Evolutionary conservation across 1,140 invertebrate genomes (phyloP), one percentile per base, ranked within the genome.

Genomic region (Heterodera schachtii): DNA sequence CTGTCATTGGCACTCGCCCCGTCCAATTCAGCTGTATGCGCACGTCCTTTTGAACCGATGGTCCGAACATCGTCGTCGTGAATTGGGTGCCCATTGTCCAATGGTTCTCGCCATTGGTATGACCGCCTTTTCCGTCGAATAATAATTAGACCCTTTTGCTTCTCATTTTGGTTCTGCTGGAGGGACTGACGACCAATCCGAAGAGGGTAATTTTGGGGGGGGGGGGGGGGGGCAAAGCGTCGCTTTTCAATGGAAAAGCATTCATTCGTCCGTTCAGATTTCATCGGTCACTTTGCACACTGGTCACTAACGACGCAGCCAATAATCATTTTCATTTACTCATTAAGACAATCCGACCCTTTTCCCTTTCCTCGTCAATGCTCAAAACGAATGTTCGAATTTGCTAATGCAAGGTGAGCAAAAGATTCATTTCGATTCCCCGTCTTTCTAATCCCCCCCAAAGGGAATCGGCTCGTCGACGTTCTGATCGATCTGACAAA

Each of bases 321-420:
- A 64, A 64, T 5, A 5, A 11, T 19, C 57, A 64, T 64, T 19
- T 64, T 64, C 57, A 16, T 64, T 64, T 2, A 3, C 7, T 31
- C 31, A 11, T 64, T 64, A 64, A 85, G 84, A 86, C 52, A 75
- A 81, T 47, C 75, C 13, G 73, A 60, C 31, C 64, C 86, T 73
- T 64, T 70, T 21, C 19, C 64, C 47, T 9, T 74, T 73, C 60
- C 80, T 86, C 16, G 57, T 67, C 16, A 86, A 86, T 74, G 83
- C 84, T 19, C 85, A 86, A 79, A 74, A 43, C 21, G 84, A 86
- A 46, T 75, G 82, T n/a, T 75, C 78, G 43, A 86, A 86, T 81
- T 80, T 85, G 46, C 66, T 86, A 13, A 64, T 86, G 78, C 84
- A 86, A 81, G 85, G 85, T 85, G 44, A 76, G 19, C 78, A 1